phyloP scores from a whole-genome alignment of 2,797 vertebrate species.

The Oophaga sylvatica region DNA sequence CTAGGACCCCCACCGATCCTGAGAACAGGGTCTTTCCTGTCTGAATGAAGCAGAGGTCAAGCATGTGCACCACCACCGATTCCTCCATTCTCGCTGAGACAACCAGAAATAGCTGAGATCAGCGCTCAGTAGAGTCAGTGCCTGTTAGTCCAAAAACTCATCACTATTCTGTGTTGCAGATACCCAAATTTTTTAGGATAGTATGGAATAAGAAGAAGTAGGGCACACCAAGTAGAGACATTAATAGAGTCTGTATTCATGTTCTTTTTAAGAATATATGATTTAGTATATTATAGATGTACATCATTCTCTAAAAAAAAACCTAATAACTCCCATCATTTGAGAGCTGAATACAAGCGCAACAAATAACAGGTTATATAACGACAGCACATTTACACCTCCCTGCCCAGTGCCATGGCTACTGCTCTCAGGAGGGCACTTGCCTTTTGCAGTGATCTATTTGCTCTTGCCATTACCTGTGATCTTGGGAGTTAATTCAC shows the following conservation, averaged over 20 bases:
- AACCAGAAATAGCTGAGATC: no score
- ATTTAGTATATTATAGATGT: not conserved
- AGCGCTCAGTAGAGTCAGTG: no score
- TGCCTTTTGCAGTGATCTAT: conserved; percentile 41
- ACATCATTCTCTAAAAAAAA: not conserved
- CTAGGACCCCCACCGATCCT: no score
- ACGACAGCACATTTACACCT: not conserved
- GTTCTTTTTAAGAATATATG: not conserved
- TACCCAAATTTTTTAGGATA: no score
- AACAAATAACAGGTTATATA: conserved; percentile 45
- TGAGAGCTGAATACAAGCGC: conserved; percentile 4
- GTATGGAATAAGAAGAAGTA: not conserved
- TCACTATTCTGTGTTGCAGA: no score
- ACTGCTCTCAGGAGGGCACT: conserved; percentile 12
- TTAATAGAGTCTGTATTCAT: not conserved
- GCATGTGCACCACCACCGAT: no score
- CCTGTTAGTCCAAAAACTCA: no score
- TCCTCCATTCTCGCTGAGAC: no score
- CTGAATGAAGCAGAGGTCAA: no score
- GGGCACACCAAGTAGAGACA: not conserved
- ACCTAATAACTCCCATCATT: not conserved
- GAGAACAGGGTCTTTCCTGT: no score
- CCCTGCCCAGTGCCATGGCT: conserved; percentile 28
- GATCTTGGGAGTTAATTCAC: conserved; percentile 1
- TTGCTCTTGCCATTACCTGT: conserved; percentile 29